phyloP scores from a whole-genome alignment of 2,888 invertebrate species.

The Parelbella ahira region DNA sequence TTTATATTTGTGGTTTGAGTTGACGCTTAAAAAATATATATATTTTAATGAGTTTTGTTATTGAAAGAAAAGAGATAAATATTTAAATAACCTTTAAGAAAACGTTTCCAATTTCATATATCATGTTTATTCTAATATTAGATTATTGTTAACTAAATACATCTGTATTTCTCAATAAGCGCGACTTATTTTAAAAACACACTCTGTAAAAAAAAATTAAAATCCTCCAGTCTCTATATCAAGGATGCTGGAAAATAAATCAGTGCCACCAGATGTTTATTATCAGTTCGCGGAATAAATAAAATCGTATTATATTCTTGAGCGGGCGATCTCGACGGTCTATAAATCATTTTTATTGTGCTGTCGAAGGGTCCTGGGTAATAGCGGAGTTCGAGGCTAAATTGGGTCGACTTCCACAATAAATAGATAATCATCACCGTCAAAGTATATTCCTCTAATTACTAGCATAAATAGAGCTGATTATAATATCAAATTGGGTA shows the following conservation, averaged over 20 bases:
- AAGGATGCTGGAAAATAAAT: constrained; percentile 41
- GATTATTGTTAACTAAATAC: too few relatives aligned
- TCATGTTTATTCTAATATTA: too few relatives aligned
- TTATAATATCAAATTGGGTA: neutral
- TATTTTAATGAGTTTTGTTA: too few relatives aligned
- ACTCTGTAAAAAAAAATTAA: too few relatives aligned
- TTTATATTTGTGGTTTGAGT: too few relatives aligned
- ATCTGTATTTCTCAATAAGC: too few relatives aligned
- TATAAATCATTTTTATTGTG: constrained; percentile 77
- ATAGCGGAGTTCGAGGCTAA: constrained; percentile 57
- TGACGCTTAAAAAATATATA: too few relatives aligned
- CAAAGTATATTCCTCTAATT: constrained; percentile 18
- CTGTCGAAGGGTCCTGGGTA: constrained; percentile 65
- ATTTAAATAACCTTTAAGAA: too few relatives aligned
- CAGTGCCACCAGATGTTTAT: constrained; percentile 57
- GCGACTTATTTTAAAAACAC: too few relatives aligned
- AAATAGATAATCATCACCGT: constrained; percentile 39
- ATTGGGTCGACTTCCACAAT: constrained; percentile 55
- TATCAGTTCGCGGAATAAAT: constrained; percentile 67
- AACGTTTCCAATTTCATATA: too few relatives aligned
- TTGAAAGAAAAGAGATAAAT: too few relatives aligned
- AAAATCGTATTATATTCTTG: constrained; percentile 71
- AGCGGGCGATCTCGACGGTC: constrained; percentile 61
- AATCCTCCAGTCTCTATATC: too few relatives aligned
- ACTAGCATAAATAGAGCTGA: constrained; percentile 4